Evolutionary conservation across 2,888 invertebrate species (phyloP).

Genomic region (Trichacis sp.): DNA sequence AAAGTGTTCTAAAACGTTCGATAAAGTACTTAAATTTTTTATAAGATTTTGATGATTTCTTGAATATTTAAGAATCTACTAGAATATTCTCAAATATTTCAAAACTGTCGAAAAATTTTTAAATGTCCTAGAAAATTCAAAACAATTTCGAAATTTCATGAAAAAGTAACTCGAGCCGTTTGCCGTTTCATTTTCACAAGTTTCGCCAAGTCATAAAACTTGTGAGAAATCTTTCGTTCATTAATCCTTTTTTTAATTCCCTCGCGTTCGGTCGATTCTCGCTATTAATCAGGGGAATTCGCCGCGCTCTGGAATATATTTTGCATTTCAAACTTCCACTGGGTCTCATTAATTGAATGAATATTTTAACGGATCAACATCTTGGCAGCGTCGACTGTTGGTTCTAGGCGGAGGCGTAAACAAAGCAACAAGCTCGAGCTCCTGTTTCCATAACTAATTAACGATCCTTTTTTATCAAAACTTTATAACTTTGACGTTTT

Average conservation of each 20-base stretch:
- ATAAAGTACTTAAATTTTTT: too few relatives aligned
- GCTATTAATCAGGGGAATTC: background rate
- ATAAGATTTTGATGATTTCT: too few relatives aligned
- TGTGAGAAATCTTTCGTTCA: constrained; percentile 32
- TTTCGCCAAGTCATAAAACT: too few relatives aligned
- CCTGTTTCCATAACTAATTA: background rate
- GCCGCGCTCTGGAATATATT: background rate
- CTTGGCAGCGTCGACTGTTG: constrained; percentile 4
- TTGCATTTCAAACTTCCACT: background rate
- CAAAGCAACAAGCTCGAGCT: background rate
- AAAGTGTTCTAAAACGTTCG: too few relatives aligned
- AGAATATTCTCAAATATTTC: too few relatives aligned
- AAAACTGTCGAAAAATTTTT: too few relatives aligned
- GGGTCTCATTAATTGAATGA: constrained; percentile 3
- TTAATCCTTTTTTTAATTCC: too few relatives aligned
- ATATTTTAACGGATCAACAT: constrained; percentile 33
- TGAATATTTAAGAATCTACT: too few relatives aligned
- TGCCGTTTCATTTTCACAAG: constrained; percentile 33
- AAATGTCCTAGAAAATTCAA: too few relatives aligned
- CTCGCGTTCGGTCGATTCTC: background rate
- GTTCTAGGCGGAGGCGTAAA: background rate
- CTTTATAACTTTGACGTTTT: background rate
- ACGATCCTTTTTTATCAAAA: background rate
- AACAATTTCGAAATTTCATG: too few relatives aligned
- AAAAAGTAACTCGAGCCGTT: constrained; percentile 35